Conservation (phyloP, 2,113 vertebrate genomes). For the Calidris pugnax region DNA sequence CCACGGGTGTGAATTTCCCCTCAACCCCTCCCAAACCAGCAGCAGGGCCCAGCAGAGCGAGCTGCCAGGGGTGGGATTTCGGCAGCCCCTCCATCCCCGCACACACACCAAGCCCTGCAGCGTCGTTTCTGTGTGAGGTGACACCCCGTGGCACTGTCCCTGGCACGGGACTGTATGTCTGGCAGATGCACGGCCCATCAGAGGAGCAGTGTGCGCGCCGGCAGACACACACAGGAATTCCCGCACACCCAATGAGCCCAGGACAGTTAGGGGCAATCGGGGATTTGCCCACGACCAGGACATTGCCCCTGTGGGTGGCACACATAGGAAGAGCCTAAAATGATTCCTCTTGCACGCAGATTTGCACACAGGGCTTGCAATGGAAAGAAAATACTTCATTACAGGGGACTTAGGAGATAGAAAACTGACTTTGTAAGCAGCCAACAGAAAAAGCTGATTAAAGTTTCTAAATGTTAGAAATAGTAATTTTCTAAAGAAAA, state of each 20-base stretch:
- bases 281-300: neutral
- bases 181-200: neutral
- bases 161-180: neutral
- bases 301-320: neutral
- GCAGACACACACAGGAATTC: rapidly evolving
- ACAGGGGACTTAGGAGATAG: neutral
- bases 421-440: neutral
- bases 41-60: rapidly evolving
- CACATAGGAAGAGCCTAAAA: rapidly evolving
- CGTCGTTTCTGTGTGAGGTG: neutral
- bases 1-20: neutral
- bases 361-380: neutral
- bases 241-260: rapidly evolving
- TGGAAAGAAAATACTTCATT: neutral
- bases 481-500: neutral
- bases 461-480: neutral
- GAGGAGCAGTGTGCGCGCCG: neutral
- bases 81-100: neutral
- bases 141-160: neutral
- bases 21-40: rapidly evolving
- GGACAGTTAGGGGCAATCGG: rapidly evolving
- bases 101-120: neutral
- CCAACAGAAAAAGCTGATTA: neutral
- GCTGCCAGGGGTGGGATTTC: neutral
- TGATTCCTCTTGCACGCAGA: neutral